phyloP scores from a whole-genome alignment of 2,888 invertebrate species.

The Lagria hirta region DNA sequence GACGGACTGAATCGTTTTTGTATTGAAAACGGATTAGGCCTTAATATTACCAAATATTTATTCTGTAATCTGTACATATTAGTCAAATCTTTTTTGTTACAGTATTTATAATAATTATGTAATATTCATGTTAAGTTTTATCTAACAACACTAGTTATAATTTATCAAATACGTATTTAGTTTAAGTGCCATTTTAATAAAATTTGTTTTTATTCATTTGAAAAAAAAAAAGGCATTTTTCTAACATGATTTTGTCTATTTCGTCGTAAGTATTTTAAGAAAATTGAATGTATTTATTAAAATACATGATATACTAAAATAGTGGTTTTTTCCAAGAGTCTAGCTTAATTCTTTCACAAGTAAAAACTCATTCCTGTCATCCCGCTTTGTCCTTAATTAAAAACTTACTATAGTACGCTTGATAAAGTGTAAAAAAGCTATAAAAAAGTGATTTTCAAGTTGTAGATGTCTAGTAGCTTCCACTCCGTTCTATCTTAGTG shows the following conservation, averaged over 20 bases:
- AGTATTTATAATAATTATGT: conserved; percentile 12
- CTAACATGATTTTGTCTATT: conserved; percentile 18
- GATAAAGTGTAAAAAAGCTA: no score
- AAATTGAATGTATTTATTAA: conserved; percentile 1
- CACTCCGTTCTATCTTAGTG: no score
- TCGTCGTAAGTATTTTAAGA: conserved; percentile 13
- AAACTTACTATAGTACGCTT: no score
- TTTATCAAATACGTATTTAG: conserved; percentile 24
- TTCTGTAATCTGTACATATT: conserved; percentile 22
- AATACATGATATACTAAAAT: no score
- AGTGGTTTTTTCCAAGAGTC: no score
- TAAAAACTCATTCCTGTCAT: no score
- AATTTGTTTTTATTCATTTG: conserved; percentile 14
- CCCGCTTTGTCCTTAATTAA: no score
- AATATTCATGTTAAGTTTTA: conserved; percentile 7
- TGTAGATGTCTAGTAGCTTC: no score
- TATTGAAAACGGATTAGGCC: conserved; percentile 5
- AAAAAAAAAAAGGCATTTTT: conserved; percentile 17
- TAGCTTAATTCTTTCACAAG: no score
- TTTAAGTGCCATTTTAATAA: conserved; percentile 22
- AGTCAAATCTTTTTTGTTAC: conserved; percentile 15
- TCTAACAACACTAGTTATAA: conserved; percentile 10
- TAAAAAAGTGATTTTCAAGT: no score
- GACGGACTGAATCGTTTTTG: conserved; percentile 14
- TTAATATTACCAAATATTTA: conserved; percentile 25